phyloP scores from a whole-genome alignment of 64 coral and sea anemone species.

The Porites australiensis region DNA sequence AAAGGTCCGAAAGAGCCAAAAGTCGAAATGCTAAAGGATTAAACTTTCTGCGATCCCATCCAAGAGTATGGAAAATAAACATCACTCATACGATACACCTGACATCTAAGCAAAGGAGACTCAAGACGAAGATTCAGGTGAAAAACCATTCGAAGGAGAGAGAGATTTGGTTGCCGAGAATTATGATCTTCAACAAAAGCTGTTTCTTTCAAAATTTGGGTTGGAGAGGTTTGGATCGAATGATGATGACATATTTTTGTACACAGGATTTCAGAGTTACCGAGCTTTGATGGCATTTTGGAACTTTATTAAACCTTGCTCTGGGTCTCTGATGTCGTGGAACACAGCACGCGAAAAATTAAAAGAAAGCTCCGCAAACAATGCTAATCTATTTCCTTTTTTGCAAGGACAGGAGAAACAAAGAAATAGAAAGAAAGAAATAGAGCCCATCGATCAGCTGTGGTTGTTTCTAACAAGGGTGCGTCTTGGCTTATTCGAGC shows the following conservation, averaged over 20 bases:
- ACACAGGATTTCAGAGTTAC: conserved; percentile 24
- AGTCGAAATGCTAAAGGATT: too few species aligned
- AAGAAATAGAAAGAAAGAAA: conserved; percentile 33
- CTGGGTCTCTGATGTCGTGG: neutral
- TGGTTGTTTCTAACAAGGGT: conserved; percentile 63
- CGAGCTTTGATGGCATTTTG: conserved; percentile 37
- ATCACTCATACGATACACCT: neutral
- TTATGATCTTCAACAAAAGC: neutral
- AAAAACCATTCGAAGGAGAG: neutral
- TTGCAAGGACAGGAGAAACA: conserved; percentile 47
- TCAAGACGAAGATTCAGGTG: neutral
- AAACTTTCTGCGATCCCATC: too few species aligned
- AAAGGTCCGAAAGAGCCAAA: too few species aligned
- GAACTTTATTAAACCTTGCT: conserved; percentile 29
- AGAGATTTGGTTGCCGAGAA: neutral
- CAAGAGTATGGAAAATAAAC: too few species aligned
- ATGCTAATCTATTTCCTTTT: conserved; percentile 33
- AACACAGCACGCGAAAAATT: conserved; percentile 13
- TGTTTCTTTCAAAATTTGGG: too few species aligned
- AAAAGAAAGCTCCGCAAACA: neutral
- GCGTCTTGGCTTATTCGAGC: conserved; percentile 31
- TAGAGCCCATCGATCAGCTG: conserved; percentile 60
- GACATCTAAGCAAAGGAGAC: neutral
- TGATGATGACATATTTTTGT: conserved; percentile 11
- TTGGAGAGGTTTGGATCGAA: neutral